Evolutionary conservation across 2,797 vertebrate genomes (phyloP).

Genomic region (Eurystomus glaucurus): DNA sequence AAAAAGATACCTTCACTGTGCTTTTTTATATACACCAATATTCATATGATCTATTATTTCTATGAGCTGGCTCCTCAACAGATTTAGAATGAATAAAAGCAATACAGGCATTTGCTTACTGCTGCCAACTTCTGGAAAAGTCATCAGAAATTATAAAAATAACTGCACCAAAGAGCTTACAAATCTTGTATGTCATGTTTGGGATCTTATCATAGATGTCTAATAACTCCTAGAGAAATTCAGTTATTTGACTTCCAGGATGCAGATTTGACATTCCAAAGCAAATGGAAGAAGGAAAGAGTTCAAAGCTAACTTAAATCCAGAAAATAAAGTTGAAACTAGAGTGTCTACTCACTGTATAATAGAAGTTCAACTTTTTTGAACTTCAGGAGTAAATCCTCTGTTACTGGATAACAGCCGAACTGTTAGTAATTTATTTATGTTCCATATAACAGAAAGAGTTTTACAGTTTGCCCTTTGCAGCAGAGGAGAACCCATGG

Average conservation of each 20-base stretch:
- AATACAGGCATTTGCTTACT: constrained; percentile 28
- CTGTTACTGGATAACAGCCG: neutral
- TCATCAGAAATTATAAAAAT: constrained; percentile 56
- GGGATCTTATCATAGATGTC: neutral
- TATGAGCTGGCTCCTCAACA: constrained; percentile 24
- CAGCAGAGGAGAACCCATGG: neutral
- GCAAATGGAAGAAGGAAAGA: neutral
- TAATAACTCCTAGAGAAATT: neutral
- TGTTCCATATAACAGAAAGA: neutral
- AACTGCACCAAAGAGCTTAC: constrained; percentile 33
- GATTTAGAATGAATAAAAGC: constrained; percentile 43
- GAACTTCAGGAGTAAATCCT: neutral
- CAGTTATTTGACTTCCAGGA: neutral
- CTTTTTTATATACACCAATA: constrained; percentile 3
- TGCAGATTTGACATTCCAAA: constrained; percentile 12
- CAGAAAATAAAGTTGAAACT: neutral
- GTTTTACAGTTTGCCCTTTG: neutral
- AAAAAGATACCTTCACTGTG: constrained; percentile 7
- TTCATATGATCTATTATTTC: constrained; percentile 1
- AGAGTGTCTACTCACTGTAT: neutral
- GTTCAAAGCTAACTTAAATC: constrained; percentile 3
- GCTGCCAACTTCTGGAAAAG: constrained; percentile 56
- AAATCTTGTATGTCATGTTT: constrained; percentile 37
- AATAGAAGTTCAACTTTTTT: neutral
- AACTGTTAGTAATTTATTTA: neutral